phyloP scores from a whole-genome alignment of 2,888 invertebrate genomes.

The Drosophila buzzatii region DNA sequence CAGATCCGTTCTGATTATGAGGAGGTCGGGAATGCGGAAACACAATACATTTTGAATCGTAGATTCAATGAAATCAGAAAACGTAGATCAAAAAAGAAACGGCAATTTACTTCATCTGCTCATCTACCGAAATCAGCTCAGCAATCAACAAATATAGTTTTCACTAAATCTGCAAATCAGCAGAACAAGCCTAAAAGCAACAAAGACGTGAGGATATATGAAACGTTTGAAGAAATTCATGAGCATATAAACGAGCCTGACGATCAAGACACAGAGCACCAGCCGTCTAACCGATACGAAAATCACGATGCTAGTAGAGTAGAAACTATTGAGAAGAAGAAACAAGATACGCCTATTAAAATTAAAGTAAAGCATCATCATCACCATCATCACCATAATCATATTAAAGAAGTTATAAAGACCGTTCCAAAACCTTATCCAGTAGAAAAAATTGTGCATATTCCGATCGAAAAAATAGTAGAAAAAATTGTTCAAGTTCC shows the following conservation, averaged over 20 bases:
- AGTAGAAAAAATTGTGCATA: conserved; percentile 85
- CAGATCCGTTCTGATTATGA: conserved; percentile 20
- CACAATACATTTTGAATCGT: conserved; percentile 6
- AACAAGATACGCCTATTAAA: conserved; percentile 57
- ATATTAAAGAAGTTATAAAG: conserved; percentile 88
- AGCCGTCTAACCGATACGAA: conserved; percentile 64
- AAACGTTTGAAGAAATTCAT: conserved; percentile 82
- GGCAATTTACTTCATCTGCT: conserved; percentile 38
- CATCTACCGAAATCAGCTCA: conserved; percentile 25
- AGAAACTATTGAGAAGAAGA: conserved; percentile 23
- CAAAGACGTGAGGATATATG: conserved; percentile 69
- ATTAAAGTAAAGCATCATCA: conserved; percentile 87
- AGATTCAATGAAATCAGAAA: conserved; percentile 57
- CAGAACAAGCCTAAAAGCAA: conserved; percentile 48
- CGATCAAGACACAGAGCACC: conserved; percentile 43
- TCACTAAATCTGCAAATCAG: conserved; percentile 30
- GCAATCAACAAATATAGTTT: conserved; percentile 55
- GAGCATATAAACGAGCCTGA: conserved; percentile 78
- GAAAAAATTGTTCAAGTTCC: conserved; percentile 84
- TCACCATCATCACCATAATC: conserved; percentile 89
- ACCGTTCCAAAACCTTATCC: conserved; percentile 86
- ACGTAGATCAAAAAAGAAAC: conserved; percentile 68
- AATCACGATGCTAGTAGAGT: conserved; percentile 43
- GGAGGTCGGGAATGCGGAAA: conserved; percentile 25
- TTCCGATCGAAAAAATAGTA: conserved; percentile 86